A percentile compares a stretch with the other conserved stretches of the same genome.
Conservation (phyloP, 2,888 invertebrate genomes). For the Troilus luridus region DNA sequence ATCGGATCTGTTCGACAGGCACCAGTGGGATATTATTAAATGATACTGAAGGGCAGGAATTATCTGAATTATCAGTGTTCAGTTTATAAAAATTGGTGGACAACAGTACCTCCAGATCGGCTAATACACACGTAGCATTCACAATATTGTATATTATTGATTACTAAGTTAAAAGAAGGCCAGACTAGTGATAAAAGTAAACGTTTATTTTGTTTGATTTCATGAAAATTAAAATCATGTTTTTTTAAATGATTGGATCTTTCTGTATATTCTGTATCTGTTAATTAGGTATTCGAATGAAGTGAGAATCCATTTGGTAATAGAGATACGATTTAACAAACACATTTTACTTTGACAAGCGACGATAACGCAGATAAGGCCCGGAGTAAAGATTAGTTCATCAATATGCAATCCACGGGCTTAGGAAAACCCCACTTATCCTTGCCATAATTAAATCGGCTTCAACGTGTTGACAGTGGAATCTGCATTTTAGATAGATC, state of each 20-base stretch:
- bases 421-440: background rate
- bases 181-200: background rate
- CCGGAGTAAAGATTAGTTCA: slow-evolving; percentile 10
- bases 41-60: no score
- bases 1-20: no score
- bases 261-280: no score
- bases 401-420: background rate
- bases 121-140: no score
- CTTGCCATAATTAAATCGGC: background rate
- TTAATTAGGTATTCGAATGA: background rate
- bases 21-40: no score
- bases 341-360: background rate
- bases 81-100: no score
- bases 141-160: background rate
- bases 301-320: background rate
- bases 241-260: background rate
- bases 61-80: no score
- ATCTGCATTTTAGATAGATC: background rate
- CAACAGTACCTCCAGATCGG: no score
- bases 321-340: background rate
- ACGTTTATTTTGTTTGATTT: background rate
- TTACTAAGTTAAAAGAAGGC: background rate
- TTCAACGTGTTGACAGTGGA: background rate
- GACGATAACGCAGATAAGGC: background rate
- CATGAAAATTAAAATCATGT: background rate